phyloP scores from a whole-genome alignment of 2,113 vertebrate genomes.

The Cisticola juncidis region DNA sequence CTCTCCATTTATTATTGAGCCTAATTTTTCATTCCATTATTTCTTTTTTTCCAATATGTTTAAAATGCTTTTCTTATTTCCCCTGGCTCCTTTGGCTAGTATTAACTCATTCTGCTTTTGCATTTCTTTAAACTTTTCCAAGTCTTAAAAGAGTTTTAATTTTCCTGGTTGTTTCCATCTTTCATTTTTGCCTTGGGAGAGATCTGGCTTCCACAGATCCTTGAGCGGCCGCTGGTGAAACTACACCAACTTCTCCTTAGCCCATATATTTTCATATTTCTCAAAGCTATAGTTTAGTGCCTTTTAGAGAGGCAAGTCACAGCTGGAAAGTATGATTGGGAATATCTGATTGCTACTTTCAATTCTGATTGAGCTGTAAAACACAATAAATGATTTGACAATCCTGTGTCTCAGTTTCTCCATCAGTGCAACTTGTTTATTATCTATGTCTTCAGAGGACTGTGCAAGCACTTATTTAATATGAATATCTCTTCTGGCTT shows the following conservation, averaged over 20 bases:
- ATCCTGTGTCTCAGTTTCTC: neutral
- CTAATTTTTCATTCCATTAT: slow-evolving; percentile 44
- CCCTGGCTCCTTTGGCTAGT: slow-evolving; percentile 37
- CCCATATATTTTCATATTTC: neutral
- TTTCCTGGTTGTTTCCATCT: slow-evolving; percentile 6
- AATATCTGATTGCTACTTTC: neutral
- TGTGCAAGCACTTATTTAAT: neutral
- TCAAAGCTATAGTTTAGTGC: neutral
- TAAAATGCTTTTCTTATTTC: slow-evolving; percentile 52
- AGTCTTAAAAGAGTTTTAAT: slow-evolving; percentile 36
- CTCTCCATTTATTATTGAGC: slow-evolving; percentile 48
- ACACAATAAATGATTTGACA: neutral
- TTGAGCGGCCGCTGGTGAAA: neutral
- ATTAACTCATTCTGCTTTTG: slow-evolving; percentile 41
- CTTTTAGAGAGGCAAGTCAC: neutral
- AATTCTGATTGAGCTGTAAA: neutral
- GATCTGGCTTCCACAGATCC: neutral
- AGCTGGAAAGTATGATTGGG: neutral
- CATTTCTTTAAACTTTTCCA: slow-evolving; percentile 44
- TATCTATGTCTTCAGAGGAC: neutral
- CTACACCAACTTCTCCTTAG: neutral
- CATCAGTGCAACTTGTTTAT: neutral
- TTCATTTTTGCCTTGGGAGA: slow-evolving; percentile 13
- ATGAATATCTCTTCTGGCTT: neutral
- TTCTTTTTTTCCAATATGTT: slow-evolving; percentile 25